Conservation (phyloP, 2,113 vertebrate species). For the Coregonus clupeaformis region DNA sequence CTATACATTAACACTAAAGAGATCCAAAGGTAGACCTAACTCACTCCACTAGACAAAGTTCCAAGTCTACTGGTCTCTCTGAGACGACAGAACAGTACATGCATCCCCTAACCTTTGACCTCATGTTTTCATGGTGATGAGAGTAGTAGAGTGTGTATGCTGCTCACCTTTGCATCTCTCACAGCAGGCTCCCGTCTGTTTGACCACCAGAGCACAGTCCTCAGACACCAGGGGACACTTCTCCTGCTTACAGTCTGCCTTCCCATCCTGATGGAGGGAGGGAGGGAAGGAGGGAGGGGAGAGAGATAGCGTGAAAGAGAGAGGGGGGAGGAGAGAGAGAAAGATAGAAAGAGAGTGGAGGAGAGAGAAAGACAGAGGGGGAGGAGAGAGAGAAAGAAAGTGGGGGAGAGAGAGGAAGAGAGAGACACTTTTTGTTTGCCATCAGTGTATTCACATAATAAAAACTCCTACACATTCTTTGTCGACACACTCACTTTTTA, state of each 20-base stretch:
- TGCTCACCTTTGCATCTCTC: constrained; percentile 92
- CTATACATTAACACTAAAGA: no score
- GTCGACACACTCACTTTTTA: no score
- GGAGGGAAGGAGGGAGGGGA: not conserved
- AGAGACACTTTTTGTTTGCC: not conserved
- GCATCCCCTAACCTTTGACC: not conserved
- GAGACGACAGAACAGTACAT: not conserved
- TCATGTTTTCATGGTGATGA: not conserved
- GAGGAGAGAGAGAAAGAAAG: not conserved
- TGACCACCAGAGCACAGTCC: constrained; percentile 93
- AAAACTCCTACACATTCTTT: no score
- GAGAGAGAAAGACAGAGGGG: constrained; percentile 14
- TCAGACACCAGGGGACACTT: constrained; percentile 87
- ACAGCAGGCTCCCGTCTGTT: constrained; percentile 93
- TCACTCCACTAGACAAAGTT: not conserved
- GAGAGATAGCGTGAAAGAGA: constrained; percentile 5
- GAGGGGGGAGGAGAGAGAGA: not conserved
- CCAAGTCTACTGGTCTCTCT: not conserved
- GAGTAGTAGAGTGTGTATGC: no score
- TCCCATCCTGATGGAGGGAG: constrained; percentile 80
- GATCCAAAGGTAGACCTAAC: not conserved
- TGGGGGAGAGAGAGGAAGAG: not conserved
- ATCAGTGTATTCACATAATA: no score
- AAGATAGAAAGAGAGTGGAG: not conserved
- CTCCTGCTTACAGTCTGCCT: constrained; percentile 95